Evolutionary conservation across 2,888 invertebrate species (phyloP).

Genomic region (Leptura quadrifasciata): DNA sequence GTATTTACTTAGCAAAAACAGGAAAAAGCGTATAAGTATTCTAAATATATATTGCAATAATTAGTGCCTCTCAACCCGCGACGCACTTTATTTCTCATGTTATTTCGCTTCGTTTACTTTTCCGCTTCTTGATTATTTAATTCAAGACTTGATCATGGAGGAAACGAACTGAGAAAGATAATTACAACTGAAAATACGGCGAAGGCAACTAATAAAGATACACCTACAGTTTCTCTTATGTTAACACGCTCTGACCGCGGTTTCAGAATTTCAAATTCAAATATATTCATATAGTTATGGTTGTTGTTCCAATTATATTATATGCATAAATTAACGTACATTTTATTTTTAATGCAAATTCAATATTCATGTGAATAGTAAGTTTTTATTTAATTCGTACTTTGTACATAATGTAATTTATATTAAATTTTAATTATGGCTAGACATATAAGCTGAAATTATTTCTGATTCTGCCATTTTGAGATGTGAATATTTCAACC

Average conservation of each 20-base stretch:
- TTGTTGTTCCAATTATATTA: neutral
- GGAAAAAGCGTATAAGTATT: neutral
- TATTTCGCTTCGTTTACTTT: constrained; percentile 73
- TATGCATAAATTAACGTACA: constrained; percentile 20
- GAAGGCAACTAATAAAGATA: constrained; percentile 60
- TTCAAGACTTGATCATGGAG: constrained; percentile 72
- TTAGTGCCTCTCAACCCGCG: constrained; percentile 46
- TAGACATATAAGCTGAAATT: neutral
- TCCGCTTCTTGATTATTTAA: constrained; percentile 73
- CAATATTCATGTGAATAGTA: neutral
- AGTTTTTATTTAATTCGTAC: neutral
- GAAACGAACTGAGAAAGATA: constrained; percentile 73
- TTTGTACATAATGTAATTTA: neutral
- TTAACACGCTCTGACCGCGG: constrained; percentile 20
- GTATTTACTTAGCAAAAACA: neutral
- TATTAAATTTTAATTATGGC: neutral
- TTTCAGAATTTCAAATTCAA: constrained; percentile 28
- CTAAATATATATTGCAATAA: constrained; percentile 32
- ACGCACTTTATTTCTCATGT: constrained; percentile 69
- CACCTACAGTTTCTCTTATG: constrained; percentile 43
- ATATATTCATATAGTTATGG: constrained; percentile 27
- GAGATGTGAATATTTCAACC: too few species aligned
- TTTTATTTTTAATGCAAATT: constrained; percentile 12
- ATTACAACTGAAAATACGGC: constrained; percentile 72
- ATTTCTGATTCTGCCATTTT: too few species aligned